Conservation (phyloP, 1,140 invertebrate species). For the Dendroctonus ponderosae region DNA sequence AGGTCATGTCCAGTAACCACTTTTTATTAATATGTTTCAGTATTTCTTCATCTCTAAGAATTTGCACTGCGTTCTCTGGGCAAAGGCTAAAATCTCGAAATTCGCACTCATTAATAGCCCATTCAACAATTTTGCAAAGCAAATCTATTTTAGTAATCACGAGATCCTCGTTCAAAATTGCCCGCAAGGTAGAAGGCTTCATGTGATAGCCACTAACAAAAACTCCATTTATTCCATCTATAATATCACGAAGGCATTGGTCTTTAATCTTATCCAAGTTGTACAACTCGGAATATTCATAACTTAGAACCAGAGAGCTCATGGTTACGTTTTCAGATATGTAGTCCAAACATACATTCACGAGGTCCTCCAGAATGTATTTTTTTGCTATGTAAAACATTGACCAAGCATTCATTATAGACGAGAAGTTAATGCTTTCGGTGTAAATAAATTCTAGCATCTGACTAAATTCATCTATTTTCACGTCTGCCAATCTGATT, state of each 20-base stretch:
- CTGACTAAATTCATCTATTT: slow-evolving; percentile 56
- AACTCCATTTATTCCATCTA: slow-evolving; percentile 53
- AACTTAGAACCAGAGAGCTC: slow-evolving; percentile 55
- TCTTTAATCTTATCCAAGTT: slow-evolving; percentile 52
- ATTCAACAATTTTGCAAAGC: slow-evolving; percentile 53
- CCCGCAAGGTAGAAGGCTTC: slow-evolving; percentile 51
- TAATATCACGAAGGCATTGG: slow-evolving; percentile 53
- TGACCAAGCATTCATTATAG: slow-evolving; percentile 56
- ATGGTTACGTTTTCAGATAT: slow-evolving; percentile 55
- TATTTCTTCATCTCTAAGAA: slow-evolving; percentile 50
- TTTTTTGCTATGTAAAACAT: slow-evolving; percentile 59
- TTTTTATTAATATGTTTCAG: slow-evolving; percentile 32
- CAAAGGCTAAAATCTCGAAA: slow-evolving; percentile 47
- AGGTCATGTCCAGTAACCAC: slow-evolving; percentile 18
- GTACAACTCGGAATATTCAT: slow-evolving; percentile 57
- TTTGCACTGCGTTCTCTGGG: slow-evolving; percentile 49
- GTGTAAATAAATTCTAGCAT: slow-evolving; percentile 59
- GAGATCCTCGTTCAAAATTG: slow-evolving; percentile 52
- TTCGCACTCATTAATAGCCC: slow-evolving; percentile 54
- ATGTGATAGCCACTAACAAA: slow-evolving; percentile 53
- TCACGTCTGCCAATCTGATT: slow-evolving; percentile 56
- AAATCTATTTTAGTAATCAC: slow-evolving; percentile 54
- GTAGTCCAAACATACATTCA: slow-evolving; percentile 52
- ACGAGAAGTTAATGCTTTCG: slow-evolving; percentile 53
- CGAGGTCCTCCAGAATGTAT: slow-evolving; percentile 57